Percentiles rank a stretch among this genome's conserved stretches.
These are phyloP conservation scores for Amiota communis DNA, from an alignment of 2,888 invertebrate genomes.

Conservation along the genomic window DNA sequence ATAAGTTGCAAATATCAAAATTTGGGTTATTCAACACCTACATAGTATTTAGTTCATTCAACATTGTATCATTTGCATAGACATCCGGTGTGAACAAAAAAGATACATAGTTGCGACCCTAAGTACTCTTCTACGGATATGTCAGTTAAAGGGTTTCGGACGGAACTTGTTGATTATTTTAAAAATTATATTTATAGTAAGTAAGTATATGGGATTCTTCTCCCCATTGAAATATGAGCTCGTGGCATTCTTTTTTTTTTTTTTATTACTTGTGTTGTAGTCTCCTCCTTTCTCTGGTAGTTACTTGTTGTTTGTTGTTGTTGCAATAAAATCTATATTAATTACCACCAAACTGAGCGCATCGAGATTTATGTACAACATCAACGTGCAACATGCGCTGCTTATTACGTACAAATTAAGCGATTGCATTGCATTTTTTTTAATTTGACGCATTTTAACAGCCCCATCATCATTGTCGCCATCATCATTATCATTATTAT, in stretches of 20 bases:
- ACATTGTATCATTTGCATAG: slow-evolving; percentile 33
- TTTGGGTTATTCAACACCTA: slow-evolving; percentile 55
- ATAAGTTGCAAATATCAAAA: slow-evolving; percentile 34
- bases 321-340: not conserved
- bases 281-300: not conserved
- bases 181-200: too few species aligned
- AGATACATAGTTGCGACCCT: not conserved
- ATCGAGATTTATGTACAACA: not conserved
- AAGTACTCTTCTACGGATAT: slow-evolving; percentile 43
- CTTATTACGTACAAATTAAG: slow-evolving; percentile 25
- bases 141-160: slow-evolving; percentile 25
- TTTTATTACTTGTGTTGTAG: not conserved
- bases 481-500: not conserved
- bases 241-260: not conserved
- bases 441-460: slow-evolving; percentile 27
- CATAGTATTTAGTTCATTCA: too few species aligned
- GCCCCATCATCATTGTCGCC: not conserved
- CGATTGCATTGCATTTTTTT: slow-evolving; percentile 14
- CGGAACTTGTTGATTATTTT: slow-evolving; percentile 17
- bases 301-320: not conserved
- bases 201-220: too few species aligned
- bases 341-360: slow-evolving; percentile 5
- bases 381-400: not conserved
- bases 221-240: slow-evolving; percentile 9
- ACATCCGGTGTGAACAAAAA: slow-evolving; percentile 36